These are phyloP conservation scores for Oncorhynchus nerka DNA, from an alignment of 2,113 vertebrate species.

Conservation along the genomic window DNA sequence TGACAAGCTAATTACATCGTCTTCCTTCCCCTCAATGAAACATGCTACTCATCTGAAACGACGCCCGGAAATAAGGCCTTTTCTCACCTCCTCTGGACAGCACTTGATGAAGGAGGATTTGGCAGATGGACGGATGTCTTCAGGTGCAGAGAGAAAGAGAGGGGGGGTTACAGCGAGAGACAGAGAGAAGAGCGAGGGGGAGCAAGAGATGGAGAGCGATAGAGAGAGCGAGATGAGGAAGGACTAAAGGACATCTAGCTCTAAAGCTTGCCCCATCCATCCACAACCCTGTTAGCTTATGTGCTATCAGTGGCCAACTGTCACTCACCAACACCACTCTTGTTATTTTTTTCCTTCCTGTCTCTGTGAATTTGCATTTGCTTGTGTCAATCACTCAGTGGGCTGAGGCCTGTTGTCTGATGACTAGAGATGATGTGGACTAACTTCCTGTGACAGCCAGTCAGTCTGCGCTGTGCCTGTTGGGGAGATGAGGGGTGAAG, in stretches of 20 bases:
- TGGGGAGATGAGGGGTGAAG: too few relatives aligned
- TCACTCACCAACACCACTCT: background rate
- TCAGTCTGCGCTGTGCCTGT: too few relatives aligned
- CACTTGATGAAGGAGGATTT: slow-evolving; percentile 46
- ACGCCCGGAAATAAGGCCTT: slow-evolving; percentile 87
- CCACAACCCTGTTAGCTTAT: slow-evolving; percentile 77
- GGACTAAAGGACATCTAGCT: slow-evolving; percentile 13
- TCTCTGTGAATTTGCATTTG: slow-evolving; percentile 1
- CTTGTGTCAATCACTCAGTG: background rate
- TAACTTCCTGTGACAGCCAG: slow-evolving; percentile 57
- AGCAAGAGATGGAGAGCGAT: background rate
- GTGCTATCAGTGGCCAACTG: slow-evolving; percentile 5
- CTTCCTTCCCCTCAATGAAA: slow-evolving; percentile 91
- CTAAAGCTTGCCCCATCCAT: slow-evolving; percentile 29
- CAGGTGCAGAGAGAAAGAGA: slow-evolving; percentile 75
- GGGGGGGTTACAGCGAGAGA: slow-evolving; percentile 20
- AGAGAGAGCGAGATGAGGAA: background rate
- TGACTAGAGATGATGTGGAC: slow-evolving; percentile 54
- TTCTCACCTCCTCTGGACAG: slow-evolving; percentile 64
- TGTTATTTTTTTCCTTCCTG: background rate
- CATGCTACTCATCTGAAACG: slow-evolving; percentile 97
- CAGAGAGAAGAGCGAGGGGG: slow-evolving; percentile 1
- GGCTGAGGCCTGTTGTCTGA: slow-evolving; percentile 47
- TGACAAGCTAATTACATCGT: slow-evolving; percentile 99
- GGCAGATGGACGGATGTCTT: slow-evolving; percentile 57